Base-by-base conservation (phyloP, 2,888 invertebrate species). In the Lepas anatifera region DNA sequence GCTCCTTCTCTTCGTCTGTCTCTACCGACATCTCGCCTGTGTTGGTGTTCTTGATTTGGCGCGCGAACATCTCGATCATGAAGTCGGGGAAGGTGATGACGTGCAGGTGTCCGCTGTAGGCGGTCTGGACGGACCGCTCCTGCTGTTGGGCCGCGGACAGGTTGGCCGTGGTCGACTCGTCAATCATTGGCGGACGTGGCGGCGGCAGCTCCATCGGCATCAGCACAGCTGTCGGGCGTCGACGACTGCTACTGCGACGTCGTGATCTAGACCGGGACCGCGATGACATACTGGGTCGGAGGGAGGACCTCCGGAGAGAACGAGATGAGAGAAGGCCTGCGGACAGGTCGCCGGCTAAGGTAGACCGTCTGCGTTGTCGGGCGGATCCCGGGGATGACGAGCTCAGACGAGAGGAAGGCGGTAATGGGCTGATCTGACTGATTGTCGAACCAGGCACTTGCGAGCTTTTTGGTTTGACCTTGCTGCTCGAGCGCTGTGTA, bases 161-260 rank as follows among this genome's bases (percentile, higher is more conserved):
- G 85, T 0, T 86, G 86, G 75, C 88, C 87, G 75, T 78, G 87
- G 69, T 84, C 88, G 0, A 87, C 88, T 76, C 90, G 91, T 77
- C 85, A 93, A 75, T 92, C 93, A 80, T 91, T 92, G 78, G 88
- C 89, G 70, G 84, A 93, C 2, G 80, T 92, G 16, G 88, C 90
- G 76, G 89, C 92, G 67, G 91, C 91, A 0, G 89, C 90, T 75
- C 89, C 90, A 0, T 81, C 94, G 25, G 92, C 93, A 76, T 88
- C 91, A 0, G 90, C 90, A 75, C 83, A 92, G 68, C 91, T 91
- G 77, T 89, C 91, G 0, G 89, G 90, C 76, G 92, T 92, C 1
- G 84, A 89, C 0, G 81, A 90, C 25, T 66, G 75, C 32, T 41
- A 6, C 37, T 22, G 39, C 67, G 27, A 6, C 67, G 39, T 7